Percentiles rank a stretch among this genome's conserved stretches.
These are phyloP conservation scores for Crioceris asparagi DNA, from an alignment of 2,888 invertebrate species.

Conservation along the genomic window DNA sequence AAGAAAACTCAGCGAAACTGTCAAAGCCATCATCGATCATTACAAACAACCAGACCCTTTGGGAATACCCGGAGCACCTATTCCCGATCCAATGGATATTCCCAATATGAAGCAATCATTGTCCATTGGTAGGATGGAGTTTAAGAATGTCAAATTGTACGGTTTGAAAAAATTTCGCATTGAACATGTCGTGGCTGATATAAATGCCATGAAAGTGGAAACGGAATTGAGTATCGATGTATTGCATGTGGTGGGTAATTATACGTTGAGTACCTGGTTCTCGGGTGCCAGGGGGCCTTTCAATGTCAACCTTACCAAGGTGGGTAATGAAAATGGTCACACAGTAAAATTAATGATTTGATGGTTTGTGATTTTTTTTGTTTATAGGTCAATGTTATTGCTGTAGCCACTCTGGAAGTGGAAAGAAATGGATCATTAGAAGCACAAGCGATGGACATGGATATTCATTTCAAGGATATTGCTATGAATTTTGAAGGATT, in stretches of 20 bases:
- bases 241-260: slow-evolving; percentile 62
- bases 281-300: slow-evolving; percentile 64
- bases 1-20: slow-evolving; percentile 60
- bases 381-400: slow-evolving; percentile 36
- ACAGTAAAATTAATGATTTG: neutral
- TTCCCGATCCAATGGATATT: slow-evolving; percentile 72
- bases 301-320: slow-evolving; percentile 61
- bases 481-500: slow-evolving; percentile 74
- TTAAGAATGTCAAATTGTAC: slow-evolving; percentile 59
- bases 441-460: slow-evolving; percentile 69
- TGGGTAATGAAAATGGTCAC: slow-evolving; percentile 31
- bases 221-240: slow-evolving; percentile 60
- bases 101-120: slow-evolving; percentile 66
- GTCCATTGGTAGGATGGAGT: slow-evolving; percentile 56
- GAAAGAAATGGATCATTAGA: slow-evolving; percentile 64
- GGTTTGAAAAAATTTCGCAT: slow-evolving; percentile 73
- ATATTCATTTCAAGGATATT: slow-evolving; percentile 64
- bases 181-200: slow-evolving; percentile 56
- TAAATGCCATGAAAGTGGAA: slow-evolving; percentile 66
- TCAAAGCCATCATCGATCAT: slow-evolving; percentile 60
- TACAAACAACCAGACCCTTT: slow-evolving; percentile 72
- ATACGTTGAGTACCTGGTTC: slow-evolving; percentile 61
- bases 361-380: neutral
- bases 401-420: slow-evolving; percentile 50
- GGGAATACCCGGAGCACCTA: slow-evolving; percentile 66